Evolutionary conservation across 2,888 invertebrate genomes (phyloP), one percentile per base, ranked within the genome.

Genomic region (Mermis nigrescens): DNA sequence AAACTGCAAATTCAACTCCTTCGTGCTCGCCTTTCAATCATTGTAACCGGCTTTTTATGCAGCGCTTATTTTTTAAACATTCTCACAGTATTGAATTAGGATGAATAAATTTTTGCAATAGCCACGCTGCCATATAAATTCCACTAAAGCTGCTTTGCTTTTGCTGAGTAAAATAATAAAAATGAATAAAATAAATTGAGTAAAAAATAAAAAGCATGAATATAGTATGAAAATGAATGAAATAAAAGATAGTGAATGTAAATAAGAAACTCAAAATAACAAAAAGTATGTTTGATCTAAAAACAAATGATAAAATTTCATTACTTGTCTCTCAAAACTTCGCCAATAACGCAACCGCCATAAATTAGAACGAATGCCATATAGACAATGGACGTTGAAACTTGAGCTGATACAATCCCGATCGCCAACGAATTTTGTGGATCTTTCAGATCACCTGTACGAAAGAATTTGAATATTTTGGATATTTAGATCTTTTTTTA

Each of bases 391-490:
- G 92, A 91, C 1, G 95, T 95, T 46, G 91, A 91, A 63, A 87
- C 73, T 73, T 92, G 91, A 57, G 95, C 94, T 69, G 85, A 83
- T 68, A 95, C 86, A 2, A 94, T 95, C 65, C 94, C 95, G 57
- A 86, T 83, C 1, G 95, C 94, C 69, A 95, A 95, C 66, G 92
- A 92, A 75, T 86, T 89, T 76, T 91, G 91, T 57, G 94, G 92
- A 75, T 95, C 92, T 31, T 87, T 88, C 69, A 95, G 79, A 76
- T 95, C 94, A 62, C 94, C 95, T 24, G 92, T 92, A 57, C 22
- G 27, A n/a, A n/a, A n/a, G n/a, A n/a, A n/a, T n/a, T n/a, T n/a
- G n/a, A n/a, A n/a, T n/a, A n/a, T n/a, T n/a, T n/a, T n/a, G n/a
- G n/a, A n/a, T n/a, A n/a, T n/a, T n/a, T n/a, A n/a, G n/a, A n/a